Evolutionary conservation across 2,113 vertebrate genomes (phyloP).

Genomic region (Puffinus mauretanicus): DNA sequence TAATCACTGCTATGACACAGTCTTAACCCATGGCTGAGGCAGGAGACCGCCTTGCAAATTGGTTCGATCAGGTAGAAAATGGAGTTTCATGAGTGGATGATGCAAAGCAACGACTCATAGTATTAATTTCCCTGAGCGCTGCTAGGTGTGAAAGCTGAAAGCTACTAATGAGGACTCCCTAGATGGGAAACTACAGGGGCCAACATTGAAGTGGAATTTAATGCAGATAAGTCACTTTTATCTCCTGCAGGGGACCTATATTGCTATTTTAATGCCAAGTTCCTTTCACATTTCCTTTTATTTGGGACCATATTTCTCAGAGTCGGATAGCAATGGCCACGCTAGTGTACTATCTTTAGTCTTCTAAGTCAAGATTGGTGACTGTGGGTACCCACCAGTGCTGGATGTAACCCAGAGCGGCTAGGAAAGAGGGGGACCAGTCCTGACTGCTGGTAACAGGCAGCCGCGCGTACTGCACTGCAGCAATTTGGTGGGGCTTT

Average conservation of each 20-base stretch:
- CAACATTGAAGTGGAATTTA: background rate
- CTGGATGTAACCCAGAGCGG: background rate
- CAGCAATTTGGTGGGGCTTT: background rate
- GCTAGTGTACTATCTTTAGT: background rate
- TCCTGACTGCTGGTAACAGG: background rate
- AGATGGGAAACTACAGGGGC: background rate
- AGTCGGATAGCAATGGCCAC: background rate
- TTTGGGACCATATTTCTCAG: background rate
- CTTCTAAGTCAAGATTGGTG: background rate
- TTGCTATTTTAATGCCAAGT: background rate
- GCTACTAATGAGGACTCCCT: background rate
- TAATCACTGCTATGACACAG: background rate
- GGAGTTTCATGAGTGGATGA: background rate
- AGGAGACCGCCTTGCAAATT: background rate
- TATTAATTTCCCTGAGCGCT: background rate
- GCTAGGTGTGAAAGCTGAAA: background rate
- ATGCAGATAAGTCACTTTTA: background rate
- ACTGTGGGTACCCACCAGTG: background rate
- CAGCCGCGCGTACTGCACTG: background rate
- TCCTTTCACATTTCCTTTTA: background rate
- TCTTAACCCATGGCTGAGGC: background rate
- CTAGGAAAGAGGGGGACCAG: background rate
- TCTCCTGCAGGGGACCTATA: background rate
- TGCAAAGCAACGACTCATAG: background rate
- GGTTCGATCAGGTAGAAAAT: background rate